Conservation (phyloP, 1,140 invertebrate species). For the Argopecten irradians region DNA sequence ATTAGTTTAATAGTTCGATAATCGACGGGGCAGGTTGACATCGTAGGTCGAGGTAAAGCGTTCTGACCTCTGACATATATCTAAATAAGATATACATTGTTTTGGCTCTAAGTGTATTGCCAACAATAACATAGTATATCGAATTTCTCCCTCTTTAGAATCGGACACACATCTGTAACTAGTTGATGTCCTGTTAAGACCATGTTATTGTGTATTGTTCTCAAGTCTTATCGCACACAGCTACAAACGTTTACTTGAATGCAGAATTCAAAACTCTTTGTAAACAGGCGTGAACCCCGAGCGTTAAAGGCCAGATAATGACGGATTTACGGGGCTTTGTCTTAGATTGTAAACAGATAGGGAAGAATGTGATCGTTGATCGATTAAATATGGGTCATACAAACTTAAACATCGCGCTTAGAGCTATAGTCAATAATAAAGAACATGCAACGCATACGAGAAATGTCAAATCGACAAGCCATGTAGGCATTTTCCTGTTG, state of each 20-base stretch:
- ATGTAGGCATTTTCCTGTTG: neutral
- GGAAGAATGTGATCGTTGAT: neutral
- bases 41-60: neutral
- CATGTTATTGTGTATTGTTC: constrained; percentile 18
- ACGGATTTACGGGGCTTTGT: constrained; percentile 1
- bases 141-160: neutral
- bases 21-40: too few relatives aligned
- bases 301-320: constrained; percentile 10
- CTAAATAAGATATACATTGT: neutral
- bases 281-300: neutral
- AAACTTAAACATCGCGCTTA: neutral
- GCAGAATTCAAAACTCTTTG: neutral
- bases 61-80: neutral
- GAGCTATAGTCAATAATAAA: neutral
- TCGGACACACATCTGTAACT: neutral
- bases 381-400: neutral
- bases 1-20: too few relatives aligned
- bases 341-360: constrained; percentile 10
- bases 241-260: neutral
- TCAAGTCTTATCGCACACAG: neutral
- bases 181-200: constrained; percentile 7
- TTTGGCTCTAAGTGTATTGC: neutral
- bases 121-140: neutral
- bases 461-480: neutral
- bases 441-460: neutral